Conservation (phyloP, 1,140 invertebrate species). For the Agrilus planipennis region DNA sequence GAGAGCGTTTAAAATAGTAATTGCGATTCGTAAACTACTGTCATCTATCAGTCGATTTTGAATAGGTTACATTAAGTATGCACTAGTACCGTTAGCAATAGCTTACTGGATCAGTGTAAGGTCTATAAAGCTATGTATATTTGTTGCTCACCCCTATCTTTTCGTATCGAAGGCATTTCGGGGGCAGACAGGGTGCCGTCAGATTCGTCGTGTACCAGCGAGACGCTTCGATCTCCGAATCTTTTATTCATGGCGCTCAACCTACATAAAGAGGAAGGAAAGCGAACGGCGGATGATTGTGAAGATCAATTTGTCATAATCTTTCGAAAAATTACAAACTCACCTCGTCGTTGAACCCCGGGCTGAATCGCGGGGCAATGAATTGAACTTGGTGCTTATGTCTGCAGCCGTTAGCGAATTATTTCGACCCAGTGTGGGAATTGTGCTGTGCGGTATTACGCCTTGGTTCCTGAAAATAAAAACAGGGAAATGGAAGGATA, state of each 20-base stretch:
- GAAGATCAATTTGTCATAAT: no score
- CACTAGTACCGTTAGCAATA: no score
- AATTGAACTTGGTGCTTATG: slow-evolving; percentile 54
- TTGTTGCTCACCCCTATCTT: slow-evolving; percentile 39
- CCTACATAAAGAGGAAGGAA: slow-evolving; percentile 28
- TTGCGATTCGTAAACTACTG: no score
- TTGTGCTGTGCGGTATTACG: slow-evolving; percentile 29
- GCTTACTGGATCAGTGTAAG: no score
- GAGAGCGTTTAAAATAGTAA: no score
- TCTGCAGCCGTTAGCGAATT: slow-evolving; percentile 40
- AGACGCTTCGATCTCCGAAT: slow-evolving; percentile 38
- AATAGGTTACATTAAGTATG: no score
- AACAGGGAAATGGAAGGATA: neutral
- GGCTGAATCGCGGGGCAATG: slow-evolving; percentile 61
- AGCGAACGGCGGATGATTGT: no score
- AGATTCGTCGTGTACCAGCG: slow-evolving; percentile 58
- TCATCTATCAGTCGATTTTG: no score
- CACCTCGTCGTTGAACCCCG: slow-evolving; percentile 41
- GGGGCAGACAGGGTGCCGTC: slow-evolving; percentile 73
- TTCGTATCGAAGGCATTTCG: slow-evolving; percentile 57
- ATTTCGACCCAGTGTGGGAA: slow-evolving; percentile 37
- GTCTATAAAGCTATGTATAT: no score
- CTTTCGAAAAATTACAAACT: slow-evolving; percentile 1
- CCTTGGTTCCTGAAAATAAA: slow-evolving; percentile 16
- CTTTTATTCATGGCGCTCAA: slow-evolving; percentile 36